Evolutionary conservation across 1,140 invertebrate genomes (phyloP).

Genomic region (Lordiphosa stackelbergi): DNA sequence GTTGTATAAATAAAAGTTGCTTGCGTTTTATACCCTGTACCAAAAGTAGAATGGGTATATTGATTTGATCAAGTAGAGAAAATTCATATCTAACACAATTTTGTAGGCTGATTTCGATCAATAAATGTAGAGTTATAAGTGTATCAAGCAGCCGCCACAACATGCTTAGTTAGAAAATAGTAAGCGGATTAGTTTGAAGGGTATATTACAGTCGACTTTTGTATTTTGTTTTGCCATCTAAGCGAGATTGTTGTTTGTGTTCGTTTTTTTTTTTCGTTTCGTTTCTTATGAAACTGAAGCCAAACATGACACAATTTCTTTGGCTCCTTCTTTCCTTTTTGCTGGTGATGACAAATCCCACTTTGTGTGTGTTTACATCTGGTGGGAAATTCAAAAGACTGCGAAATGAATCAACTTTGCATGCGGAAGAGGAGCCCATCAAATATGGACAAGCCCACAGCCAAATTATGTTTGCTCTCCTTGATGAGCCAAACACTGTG

Average conservation of each 20-base stretch:
- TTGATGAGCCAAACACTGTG: conserved; percentile 2
- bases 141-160: too few relatives aligned
- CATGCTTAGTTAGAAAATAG: too few relatives aligned
- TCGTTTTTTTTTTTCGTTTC: too few relatives aligned
- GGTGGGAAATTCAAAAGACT: conserved; percentile 21
- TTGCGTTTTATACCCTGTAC: not conserved
- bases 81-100: too few relatives aligned
- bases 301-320: conserved; percentile 55
- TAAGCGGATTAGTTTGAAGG: too few relatives aligned
- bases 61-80: too few relatives aligned
- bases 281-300: conserved; percentile 2
- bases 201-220: too few relatives aligned
- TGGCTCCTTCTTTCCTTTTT: conserved; percentile 16
- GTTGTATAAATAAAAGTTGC: conserved; percentile 36
- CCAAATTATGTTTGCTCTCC: conserved; percentile 10
- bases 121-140: too few relatives aligned
- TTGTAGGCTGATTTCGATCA: too few relatives aligned
- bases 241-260: not conserved
- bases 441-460: not conserved
- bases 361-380: conserved; percentile 45
- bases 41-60: too few relatives aligned
- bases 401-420: conserved; percentile 47
- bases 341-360: conserved; percentile 47
- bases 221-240: conserved; percentile 4
- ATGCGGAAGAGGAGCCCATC: conserved; percentile 34